Base-by-base conservation (phyloP, 2,797 vertebrate genomes). In the Luscinia luscinia region DNA sequence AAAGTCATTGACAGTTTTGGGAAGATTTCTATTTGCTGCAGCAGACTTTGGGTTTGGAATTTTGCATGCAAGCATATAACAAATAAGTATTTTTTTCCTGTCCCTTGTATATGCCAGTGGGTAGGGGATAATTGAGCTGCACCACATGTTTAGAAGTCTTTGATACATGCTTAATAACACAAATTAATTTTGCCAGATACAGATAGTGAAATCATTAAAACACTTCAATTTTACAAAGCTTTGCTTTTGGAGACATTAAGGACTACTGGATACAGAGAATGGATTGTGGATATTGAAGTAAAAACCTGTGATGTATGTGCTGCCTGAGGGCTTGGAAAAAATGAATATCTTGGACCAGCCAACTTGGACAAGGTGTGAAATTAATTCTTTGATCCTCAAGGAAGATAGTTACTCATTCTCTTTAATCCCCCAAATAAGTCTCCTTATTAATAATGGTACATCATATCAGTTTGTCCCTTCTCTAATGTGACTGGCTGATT, bases 401-500 rank as follows among this genome's bases (percentile, higher is more conserved):
- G 46, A 93, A 93, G 94, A 93, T 94, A 96, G 92, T 94, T 89
- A 61, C 41, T 94, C 85, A 79, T 94, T 96, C 51, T 92, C 61
- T 75, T 27, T 72, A 81, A 77, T 79, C 76, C 54, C 72, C 70
- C n/a, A 67, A 49, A 94, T 41, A 92, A 85, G 26, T 49, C 19
- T 90, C n/a, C 69, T 97, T 96, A 89, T 97, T 97, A 87, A 69
- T 85, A 95, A 95, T 94, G 87, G 67, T 94, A 24, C 80, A 91
- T 95, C 79, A 49, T 82, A 90, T 75, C 69, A 68, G 72, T 84
- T 88, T 95, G 73, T 85, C 58, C 51, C 59, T 95, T 97, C 93
- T 92, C 92, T 95, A 84, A 94, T 77, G 52, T 4, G 12, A 93
- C 93, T 95, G 84, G 76, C 80, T 98, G 96, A 96, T 97, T 97